Evolutionary conservation across 2,797 vertebrate species (phyloP).

Genomic region (Telmatherina bonti): DNA sequence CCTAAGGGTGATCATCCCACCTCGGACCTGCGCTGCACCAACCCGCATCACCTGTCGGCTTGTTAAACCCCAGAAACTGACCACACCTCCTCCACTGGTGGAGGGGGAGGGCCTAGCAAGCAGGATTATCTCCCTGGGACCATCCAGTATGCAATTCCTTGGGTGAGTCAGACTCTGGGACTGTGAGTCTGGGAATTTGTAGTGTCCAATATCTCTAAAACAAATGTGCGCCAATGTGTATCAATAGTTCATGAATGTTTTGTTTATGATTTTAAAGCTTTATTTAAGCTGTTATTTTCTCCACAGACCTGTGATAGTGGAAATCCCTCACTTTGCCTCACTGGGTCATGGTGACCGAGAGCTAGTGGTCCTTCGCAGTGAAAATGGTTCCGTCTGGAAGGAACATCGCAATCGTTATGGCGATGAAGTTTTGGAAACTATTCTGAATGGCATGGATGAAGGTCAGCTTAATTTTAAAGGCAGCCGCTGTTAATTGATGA

Average conservation of each 20-base stretch:
- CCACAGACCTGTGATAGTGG: constrained; percentile 94
- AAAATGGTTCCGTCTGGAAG: constrained; percentile 97
- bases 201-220: not conserved
- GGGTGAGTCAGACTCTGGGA: constrained; percentile 88
- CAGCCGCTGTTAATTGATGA: constrained; percentile 12
- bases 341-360: constrained; percentile 91
- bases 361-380: constrained; percentile 93
- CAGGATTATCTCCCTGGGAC: constrained; percentile 94
- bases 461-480: constrained; percentile 78
- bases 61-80: constrained; percentile 96
- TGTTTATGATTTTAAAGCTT: not conserved
- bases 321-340: constrained; percentile 97
- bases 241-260: not conserved
- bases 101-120: constrained; percentile 96
- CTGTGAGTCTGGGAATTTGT: not conserved
- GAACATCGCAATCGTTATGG: constrained; percentile 93
- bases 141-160: constrained; percentile 94
- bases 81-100: constrained; percentile 90
- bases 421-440: constrained; percentile 91
- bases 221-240: not conserved
- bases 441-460: constrained; percentile 97
- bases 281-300: not conserved
- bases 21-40: constrained; percentile 92
- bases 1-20: constrained; percentile 93
- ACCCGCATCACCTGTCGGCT: constrained; percentile 97